Evolutionary conservation across 2,888 invertebrate species (phyloP), one percentile per base, ranked within the genome.

Genomic region (Stratiomys singularior): DNA sequence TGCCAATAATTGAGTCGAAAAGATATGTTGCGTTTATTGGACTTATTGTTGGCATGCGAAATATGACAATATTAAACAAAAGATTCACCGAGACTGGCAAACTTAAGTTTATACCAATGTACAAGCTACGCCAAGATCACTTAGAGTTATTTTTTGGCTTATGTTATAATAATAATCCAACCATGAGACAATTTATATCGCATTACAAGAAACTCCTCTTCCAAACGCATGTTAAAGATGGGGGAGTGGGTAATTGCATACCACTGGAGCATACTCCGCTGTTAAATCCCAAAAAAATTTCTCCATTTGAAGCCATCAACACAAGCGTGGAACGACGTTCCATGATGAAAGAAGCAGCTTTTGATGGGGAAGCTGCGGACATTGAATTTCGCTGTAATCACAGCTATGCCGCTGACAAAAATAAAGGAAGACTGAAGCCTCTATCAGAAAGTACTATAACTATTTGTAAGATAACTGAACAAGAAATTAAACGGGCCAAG

Each of bases 101-200:
- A 18, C 18, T 76, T 25, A 25, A 66, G 47, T 64, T 44, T 27
- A 76, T 76, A 1, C 47, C 66, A 7, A 23, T 52, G 23, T 47
- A 66, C 18, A 76, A 76, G 18, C 18, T 67, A n/a, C 66, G 58
- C 30, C 66, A 77, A 52, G 77, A 30, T 44, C 76, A 44, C 27
- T n/a, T 76, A 4, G 47, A 63, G 37, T 3, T 64, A 13, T 76
- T 21, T 15, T 67, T 77, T 56, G 37, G 56, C 1, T 67, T 77
- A 30, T 47, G 67, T 5, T 28, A 28, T 21, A 76, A 76, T 21
- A 23, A 46, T 28, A 67, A 77, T 23, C 52, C 72, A n/a, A 56
- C 72, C 1, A 47, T 52, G 25, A 47, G 28, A 28, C 72, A 72
- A 28, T 67, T 67, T 21, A 44, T 13, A 0, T 21, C 56, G 3